These are phyloP conservation scores for Indicator maculatus DNA, from an alignment of 2,113 vertebrate genomes.

Conservation along the genomic window DNA sequence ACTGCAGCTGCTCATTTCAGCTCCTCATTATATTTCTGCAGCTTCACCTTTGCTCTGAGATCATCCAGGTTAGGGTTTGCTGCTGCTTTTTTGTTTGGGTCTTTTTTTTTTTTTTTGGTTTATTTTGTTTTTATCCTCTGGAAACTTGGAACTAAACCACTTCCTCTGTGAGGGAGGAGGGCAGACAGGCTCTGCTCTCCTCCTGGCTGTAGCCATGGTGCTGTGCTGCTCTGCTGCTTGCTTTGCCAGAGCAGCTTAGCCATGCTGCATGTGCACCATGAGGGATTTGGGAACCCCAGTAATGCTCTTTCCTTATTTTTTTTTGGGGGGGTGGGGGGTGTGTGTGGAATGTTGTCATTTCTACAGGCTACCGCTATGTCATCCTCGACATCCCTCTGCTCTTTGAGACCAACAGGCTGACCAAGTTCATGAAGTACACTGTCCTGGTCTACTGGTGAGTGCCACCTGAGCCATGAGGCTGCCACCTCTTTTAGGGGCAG, in stretches of 20 bases:
- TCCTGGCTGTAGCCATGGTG: not conserved
- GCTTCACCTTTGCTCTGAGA: constrained; percentile 59
- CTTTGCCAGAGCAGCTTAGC: not conserved
- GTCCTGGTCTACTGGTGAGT: constrained; percentile 95
- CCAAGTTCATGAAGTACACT: constrained; percentile 89
- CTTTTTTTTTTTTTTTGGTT: not conserved
- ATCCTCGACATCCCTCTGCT: constrained; percentile 95
- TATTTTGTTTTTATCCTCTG: not conserved
- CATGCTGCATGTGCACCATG: accelerated
- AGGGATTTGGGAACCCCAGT: not conserved
- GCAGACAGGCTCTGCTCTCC: not conserved
- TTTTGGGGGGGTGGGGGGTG: no score
- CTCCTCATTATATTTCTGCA: constrained; percentile 59
- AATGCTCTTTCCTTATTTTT: not conserved
- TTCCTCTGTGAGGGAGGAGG: not conserved
- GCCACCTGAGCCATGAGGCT: not conserved
- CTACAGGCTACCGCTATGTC: constrained; percentile 90
- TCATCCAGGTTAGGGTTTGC: constrained; percentile 9
- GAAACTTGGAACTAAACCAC: not conserved
- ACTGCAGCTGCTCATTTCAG: not conserved
- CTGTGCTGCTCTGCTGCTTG: not conserved
- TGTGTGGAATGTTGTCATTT: not conserved
- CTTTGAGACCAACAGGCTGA: constrained; percentile 87
- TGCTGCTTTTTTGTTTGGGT: not conserved
- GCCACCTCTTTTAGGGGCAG: not conserved